Evolutionary conservation across 53 echinoderm and acorn worm genomes (phyloP).

Genomic region (Mesocentrotus franciscanus): DNA sequence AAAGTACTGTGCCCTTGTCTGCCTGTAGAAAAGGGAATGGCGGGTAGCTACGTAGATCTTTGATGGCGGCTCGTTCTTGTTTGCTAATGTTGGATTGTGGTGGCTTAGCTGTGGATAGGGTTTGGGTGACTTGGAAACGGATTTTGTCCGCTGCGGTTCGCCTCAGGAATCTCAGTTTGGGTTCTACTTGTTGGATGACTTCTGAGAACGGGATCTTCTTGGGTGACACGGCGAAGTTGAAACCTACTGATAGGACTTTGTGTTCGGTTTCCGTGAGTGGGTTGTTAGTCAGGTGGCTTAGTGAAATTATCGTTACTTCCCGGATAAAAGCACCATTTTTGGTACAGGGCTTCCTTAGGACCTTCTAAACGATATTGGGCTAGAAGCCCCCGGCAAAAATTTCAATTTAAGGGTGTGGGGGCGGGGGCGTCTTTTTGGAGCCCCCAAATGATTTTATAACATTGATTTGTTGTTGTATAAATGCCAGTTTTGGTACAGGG

Average conservation of each 20-base stretch:
- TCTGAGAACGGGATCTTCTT: conserved; percentile 20
- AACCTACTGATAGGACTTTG: neutral
- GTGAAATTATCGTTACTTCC: no score
- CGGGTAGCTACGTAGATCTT: neutral
- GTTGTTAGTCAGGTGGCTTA: no score
- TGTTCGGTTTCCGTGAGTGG: neutral
- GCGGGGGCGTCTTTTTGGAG: no score
- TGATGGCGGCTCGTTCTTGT: neutral
- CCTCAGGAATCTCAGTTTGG: neutral
- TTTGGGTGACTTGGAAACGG: neutral
- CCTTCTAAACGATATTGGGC: no score
- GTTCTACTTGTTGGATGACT: neutral
- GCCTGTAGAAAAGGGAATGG: neutral
- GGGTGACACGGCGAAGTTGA: conserved; percentile 2
- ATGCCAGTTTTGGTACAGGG: no score
- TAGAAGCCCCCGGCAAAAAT: no score
- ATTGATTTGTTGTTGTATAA: no score
- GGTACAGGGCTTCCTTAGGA: no score
- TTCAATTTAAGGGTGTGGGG: no score
- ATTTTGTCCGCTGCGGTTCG: neutral
- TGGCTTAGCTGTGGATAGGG: neutral
- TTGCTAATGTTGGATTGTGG: neutral
- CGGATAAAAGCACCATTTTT: no score
- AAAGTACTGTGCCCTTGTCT: neutral
- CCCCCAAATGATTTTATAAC: no score